These are phyloP conservation scores for Hyles vespertilio DNA, from an alignment of 1,140 invertebrate genomes.

Conservation along the genomic window DNA sequence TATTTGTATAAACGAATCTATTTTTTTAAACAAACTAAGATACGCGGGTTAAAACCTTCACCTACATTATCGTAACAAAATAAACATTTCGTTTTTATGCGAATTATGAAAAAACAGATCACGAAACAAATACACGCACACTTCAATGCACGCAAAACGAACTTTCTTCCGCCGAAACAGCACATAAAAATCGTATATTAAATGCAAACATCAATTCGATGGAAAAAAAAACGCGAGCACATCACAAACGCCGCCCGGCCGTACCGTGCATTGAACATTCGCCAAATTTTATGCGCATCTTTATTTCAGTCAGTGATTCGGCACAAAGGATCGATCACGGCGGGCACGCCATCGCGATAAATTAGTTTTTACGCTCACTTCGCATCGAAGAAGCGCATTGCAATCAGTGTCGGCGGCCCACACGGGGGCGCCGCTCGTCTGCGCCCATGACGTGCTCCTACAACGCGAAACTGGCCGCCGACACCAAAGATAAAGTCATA, in stretches of 20 bases:
- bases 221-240: constrained; percentile 11
- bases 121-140: too few species aligned
- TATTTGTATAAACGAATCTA: too few species aligned
- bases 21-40: too few species aligned
- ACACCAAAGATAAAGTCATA: constrained; percentile 25
- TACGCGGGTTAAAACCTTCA: too few species aligned
- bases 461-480: constrained; percentile 33
- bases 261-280: constrained; percentile 37
- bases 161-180: too few species aligned
- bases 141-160: too few species aligned
- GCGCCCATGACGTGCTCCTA: constrained; percentile 16
- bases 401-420: constrained; percentile 44
- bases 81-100: too few species aligned
- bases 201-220: background rate
- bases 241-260: constrained; percentile 20
- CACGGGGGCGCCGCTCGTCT: constrained; percentile 31
- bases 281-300: constrained; percentile 66
- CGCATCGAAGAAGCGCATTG: constrained; percentile 55
- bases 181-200: constrained; percentile 3
- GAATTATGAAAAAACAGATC: too few species aligned
- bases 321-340: constrained; percentile 54
- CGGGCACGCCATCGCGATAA: constrained; percentile 64
- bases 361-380: constrained; percentile 67
- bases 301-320: constrained; percentile 46
- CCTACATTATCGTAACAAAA: too few species aligned